These are phyloP conservation scores for Pogonocichla stellata DNA, from an alignment of 2,113 vertebrate species.

Conservation along the genomic window DNA sequence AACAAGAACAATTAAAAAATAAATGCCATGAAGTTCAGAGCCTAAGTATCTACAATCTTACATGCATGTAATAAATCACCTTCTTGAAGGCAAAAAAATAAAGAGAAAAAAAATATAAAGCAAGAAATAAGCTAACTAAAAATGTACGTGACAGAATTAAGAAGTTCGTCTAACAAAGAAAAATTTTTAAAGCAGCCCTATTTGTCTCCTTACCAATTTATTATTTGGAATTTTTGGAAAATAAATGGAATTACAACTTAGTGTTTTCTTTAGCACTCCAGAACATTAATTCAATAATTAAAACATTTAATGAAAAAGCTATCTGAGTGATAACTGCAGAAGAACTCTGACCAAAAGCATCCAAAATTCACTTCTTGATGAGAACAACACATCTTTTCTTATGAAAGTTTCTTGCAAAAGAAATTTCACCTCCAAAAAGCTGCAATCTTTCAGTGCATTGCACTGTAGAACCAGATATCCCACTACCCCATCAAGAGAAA, in stretches of 20 bases:
- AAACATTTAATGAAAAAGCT: background rate
- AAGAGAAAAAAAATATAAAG: background rate
- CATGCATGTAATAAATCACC: background rate
- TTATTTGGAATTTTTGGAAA: background rate
- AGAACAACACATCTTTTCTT: background rate
- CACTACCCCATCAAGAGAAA: background rate
- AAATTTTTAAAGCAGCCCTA: background rate
- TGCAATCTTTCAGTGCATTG: background rate
- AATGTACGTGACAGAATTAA: rapidly evolving
- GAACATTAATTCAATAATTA: background rate
- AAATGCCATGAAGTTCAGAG: background rate
- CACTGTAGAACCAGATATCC: background rate
- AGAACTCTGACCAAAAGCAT: background rate
- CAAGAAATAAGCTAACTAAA: background rate
- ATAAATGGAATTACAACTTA: background rate
- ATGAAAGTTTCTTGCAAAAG: background rate
- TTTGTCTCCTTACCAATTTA: background rate
- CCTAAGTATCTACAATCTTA: background rate
- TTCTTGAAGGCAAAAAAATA: background rate
- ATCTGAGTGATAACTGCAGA: background rate
- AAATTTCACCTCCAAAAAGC: background rate
- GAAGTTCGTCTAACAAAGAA: background rate
- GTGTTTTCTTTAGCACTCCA: background rate
- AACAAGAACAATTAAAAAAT: background rate
- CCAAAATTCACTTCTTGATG: background rate